A percentile compares a stretch with the other conserved stretches of the same genome.
Evolutionary conservation across 2,797 vertebrate species (phyloP).

Genomic region (Leptatherina wallacei): DNA sequence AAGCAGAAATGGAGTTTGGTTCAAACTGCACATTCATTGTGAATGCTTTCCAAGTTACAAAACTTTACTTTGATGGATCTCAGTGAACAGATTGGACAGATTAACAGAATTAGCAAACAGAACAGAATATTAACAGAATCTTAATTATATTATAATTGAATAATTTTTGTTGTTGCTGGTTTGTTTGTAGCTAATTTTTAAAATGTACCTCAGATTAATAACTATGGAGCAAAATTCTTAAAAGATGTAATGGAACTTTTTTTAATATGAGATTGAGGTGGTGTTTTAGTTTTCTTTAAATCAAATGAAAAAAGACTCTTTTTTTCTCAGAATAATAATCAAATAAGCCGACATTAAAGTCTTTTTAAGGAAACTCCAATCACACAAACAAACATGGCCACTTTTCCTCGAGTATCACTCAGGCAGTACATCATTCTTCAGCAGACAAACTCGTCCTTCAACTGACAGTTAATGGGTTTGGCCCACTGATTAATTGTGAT

Average conservation of each 20-base stretch:
- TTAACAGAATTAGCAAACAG: too few species aligned
- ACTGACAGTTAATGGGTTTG: constrained; percentile 73
- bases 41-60: too few species aligned
- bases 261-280: neutral
- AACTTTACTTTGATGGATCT: neutral
- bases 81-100: neutral
- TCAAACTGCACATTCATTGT: too few species aligned
- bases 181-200: too few species aligned
- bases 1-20: too few species aligned
- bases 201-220: too few species aligned
- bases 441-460: constrained; percentile 52
- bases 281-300: neutral
- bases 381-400: constrained; percentile 11
- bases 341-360: neutral
- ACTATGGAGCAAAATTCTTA: too few species aligned
- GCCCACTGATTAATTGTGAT: constrained; percentile 73
- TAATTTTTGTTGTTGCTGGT: neutral
- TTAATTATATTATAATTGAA: neutral
- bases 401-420: constrained; percentile 13
- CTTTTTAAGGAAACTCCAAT: neutral
- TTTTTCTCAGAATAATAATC: neutral
- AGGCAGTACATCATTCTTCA: constrained; percentile 65
- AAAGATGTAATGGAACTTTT: too few species aligned
- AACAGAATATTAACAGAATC: neutral
- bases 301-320: neutral